Conservation (phyloP, 1,140 invertebrate genomes). For the Lepidotrigona ventralis region DNA sequence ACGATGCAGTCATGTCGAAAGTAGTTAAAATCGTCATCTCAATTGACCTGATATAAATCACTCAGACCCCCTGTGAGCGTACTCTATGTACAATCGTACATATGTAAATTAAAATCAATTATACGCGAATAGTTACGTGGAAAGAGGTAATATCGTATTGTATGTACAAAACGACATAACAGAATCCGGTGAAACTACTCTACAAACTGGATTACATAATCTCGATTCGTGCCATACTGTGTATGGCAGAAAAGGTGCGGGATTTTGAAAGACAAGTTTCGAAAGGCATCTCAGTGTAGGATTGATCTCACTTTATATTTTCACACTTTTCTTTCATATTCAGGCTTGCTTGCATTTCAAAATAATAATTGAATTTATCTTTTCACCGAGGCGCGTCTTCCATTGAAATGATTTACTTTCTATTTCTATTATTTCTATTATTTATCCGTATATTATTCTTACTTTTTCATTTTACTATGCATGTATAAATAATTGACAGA, state of each 20-base stretch:
- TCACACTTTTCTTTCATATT: background rate
- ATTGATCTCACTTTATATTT: too few species aligned
- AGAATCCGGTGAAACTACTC: constrained; percentile 12
- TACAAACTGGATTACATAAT: constrained; percentile 9
- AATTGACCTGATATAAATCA: constrained; percentile 31
- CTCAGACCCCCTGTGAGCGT: constrained; percentile 27
- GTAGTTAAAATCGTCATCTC: constrained; percentile 28
- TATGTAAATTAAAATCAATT: constrained; percentile 17
- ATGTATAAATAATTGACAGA: too few species aligned
- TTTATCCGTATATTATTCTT: too few species aligned
- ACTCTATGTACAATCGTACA: background rate
- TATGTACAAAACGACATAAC: background rate
- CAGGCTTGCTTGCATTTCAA: background rate
- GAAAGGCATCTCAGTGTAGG: too few species aligned
- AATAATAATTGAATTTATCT: too few species aligned
- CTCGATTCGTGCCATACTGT: background rate
- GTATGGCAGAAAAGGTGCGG: background rate
- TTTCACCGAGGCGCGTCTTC: too few species aligned
- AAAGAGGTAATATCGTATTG: background rate
- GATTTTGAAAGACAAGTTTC: background rate
- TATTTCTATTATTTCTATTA: too few species aligned
- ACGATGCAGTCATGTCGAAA: background rate
- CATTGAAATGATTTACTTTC: too few species aligned
- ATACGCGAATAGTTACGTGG: background rate
- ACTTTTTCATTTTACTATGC: too few species aligned